These are phyloP conservation scores for Ormyrus rosae DNA, from an alignment of 2,888 invertebrate species.

Conservation along the genomic window DNA sequence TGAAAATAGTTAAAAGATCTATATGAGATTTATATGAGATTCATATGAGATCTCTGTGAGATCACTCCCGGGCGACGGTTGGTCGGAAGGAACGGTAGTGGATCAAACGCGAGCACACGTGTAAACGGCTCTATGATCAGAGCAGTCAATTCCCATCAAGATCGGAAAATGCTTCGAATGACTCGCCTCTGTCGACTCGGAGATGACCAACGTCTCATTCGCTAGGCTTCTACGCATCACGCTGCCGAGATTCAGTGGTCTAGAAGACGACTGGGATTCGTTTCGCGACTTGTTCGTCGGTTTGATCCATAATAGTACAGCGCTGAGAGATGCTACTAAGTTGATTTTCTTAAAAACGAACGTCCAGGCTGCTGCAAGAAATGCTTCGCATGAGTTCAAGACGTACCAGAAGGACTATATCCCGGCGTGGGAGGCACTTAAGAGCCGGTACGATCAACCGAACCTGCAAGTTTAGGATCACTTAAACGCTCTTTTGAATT, in stretches of 20 bases:
- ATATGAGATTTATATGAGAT: no score
- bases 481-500: background rate
- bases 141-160: no score
- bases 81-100: no score
- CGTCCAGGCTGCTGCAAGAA: background rate
- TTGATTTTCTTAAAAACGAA: background rate
- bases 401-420: background rate
- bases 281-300: background rate
- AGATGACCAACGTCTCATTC: no score
- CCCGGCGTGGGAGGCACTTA: background rate
- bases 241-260: background rate
- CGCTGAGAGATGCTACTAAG: conserved; percentile 2
- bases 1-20: no score
- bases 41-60: no score
- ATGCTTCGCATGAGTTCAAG: background rate
- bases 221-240: conserved; percentile 5
- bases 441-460: background rate
- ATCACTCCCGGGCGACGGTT: no score
- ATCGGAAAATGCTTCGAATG: no score
- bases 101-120: no score
- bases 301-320: background rate
- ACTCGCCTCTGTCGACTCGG: no score
- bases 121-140: no score
- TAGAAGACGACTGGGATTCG: background rate
- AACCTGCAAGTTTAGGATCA: background rate